Percentiles rank a stretch among this genome's conserved stretches.
Evolutionary conservation across 2,797 vertebrate species (phyloP).

Genomic region (Cuculus canorus): DNA sequence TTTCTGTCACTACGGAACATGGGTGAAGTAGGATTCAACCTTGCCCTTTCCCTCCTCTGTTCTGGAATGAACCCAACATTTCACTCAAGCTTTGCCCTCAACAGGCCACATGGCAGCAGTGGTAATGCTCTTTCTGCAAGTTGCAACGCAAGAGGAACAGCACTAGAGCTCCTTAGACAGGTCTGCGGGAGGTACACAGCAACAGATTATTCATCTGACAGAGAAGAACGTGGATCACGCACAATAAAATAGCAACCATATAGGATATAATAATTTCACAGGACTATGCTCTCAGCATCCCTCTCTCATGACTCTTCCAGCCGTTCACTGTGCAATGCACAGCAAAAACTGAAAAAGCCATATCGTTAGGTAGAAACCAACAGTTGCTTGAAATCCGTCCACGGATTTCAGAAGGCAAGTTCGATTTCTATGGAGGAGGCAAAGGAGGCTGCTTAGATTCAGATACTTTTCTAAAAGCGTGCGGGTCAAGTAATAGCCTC

Average conservation of each 20-base stretch:
- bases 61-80: fast-evolving
- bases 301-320: too few relatives aligned
- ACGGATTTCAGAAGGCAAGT: not conserved
- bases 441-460: not conserved
- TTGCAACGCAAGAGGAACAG: not conserved
- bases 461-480: not conserved
- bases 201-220: not conserved
- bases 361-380: not conserved
- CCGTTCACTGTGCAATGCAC: too few relatives aligned
- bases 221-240: not conserved
- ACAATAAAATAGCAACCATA: not conserved
- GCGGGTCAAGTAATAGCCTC: not conserved
- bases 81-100: not conserved
- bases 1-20: not conserved
- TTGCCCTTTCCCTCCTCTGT: not conserved
- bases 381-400: not conserved
- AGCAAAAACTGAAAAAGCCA: too few relatives aligned
- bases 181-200: not conserved
- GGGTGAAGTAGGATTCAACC: not conserved
- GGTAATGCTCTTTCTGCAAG: not conserved
- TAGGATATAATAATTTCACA: too few relatives aligned
- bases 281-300: too few relatives aligned
- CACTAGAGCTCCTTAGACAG: not conserved
- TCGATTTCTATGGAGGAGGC: too few relatives aligned
- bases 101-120: fast-evolving